Evolutionary conservation across 2,113 vertebrate species (phyloP).

Genomic region (Protobothrops mucrosquamatus): DNA sequence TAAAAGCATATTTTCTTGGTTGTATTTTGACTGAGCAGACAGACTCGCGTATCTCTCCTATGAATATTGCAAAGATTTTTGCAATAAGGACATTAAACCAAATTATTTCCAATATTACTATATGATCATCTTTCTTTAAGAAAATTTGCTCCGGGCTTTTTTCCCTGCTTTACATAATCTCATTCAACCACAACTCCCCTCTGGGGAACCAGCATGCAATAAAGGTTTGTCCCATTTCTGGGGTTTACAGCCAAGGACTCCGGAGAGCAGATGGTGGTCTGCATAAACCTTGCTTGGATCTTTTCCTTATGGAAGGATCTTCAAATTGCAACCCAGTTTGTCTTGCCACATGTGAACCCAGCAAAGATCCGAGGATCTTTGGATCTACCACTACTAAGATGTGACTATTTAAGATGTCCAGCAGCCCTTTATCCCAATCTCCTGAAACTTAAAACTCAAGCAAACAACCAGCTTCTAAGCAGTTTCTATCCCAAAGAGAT

Average conservation of each 20-base stretch:
- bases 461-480: background rate
- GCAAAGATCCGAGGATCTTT: background rate
- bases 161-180: slow-evolving; percentile 5
- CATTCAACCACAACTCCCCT: slow-evolving; percentile 4
- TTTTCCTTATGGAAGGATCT: background rate
- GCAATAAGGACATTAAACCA: background rate
- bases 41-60: background rate
- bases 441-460: no score
- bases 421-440: background rate
- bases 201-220: slow-evolving; percentile 1
- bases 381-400: no score
- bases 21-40: background rate
- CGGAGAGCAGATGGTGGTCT: background rate
- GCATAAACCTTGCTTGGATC: background rate
- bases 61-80: background rate
- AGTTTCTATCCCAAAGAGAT: no score
- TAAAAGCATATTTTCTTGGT: background rate
- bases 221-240: background rate
- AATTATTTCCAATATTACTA: background rate
- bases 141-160: background rate
- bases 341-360: background rate
- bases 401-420: background rate
- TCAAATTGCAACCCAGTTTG: background rate
- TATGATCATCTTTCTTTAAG: background rate
- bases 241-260: background rate